These are phyloP conservation scores for Cyphomyrmex costatus DNA, from an alignment of 1,140 invertebrate species.

Conservation along the genomic window DNA sequence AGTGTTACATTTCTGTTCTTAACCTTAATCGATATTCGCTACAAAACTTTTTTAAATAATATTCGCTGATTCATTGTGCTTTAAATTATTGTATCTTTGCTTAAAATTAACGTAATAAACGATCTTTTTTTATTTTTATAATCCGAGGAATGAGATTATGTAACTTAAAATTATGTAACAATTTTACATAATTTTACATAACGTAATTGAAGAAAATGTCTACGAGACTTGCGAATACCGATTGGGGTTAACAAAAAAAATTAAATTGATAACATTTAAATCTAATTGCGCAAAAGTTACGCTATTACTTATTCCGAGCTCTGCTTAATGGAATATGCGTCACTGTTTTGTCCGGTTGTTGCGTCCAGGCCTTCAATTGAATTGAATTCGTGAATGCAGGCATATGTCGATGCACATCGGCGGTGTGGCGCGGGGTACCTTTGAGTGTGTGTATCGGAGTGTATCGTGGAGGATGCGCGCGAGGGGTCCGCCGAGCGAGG, in stretches of 20 bases:
- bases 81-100: too few relatives aligned
- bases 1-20: background rate
- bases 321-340: conserved; percentile 10
- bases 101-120: too few relatives aligned
- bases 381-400: conserved; percentile 59
- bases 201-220: too few relatives aligned
- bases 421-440: conserved; percentile 57
- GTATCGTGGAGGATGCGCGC: conserved; percentile 81
- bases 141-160: too few relatives aligned
- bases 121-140: too few relatives aligned
- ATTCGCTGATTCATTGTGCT: too few relatives aligned
- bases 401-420: conserved; percentile 60
- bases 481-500: conserved; percentile 80
- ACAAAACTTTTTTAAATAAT: too few relatives aligned
- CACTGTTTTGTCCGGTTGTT: conserved; percentile 8
- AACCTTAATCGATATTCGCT: too few relatives aligned
- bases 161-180: too few relatives aligned
- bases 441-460: conserved; percentile 83
- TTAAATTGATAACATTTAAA: background rate
- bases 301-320: background rate
- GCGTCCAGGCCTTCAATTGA: conserved; percentile 48
- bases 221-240: too few relatives aligned
- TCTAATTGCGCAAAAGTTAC: background rate
- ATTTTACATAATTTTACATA: too few relatives aligned
- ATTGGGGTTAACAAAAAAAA: background rate